Conservation (phyloP, 2,888 invertebrate genomes). For the Sicus ferrugineus region DNA sequence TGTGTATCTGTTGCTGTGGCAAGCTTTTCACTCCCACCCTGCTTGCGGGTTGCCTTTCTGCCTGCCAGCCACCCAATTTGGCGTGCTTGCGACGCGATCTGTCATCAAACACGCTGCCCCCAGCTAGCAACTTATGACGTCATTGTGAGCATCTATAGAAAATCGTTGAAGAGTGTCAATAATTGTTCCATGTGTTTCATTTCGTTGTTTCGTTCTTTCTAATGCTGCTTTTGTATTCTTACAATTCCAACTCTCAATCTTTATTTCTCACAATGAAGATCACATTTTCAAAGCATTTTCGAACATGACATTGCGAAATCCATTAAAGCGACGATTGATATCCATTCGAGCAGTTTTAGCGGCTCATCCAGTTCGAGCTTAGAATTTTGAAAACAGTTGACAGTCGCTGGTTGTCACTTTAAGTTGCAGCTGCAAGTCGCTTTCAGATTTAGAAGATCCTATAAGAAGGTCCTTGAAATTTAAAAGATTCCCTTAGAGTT, state of each 20-base stretch:
- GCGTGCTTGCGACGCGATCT: background rate
- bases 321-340: background rate
- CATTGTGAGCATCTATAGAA: conserved; percentile 1
- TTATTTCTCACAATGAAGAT: conserved; percentile 35
- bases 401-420: conserved; percentile 37
- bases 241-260: background rate
- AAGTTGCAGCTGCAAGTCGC: conserved; percentile 21
- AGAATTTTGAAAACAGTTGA: conserved; percentile 36
- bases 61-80: background rate
- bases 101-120: background rate
- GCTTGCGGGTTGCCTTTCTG: too few relatives aligned
- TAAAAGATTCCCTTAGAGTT: background rate
- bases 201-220: background rate
- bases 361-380: conserved; percentile 3
- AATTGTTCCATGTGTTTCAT: background rate
- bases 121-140: conserved; percentile 10
- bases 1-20: background rate
- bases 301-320: conserved; percentile 13
- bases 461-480: background rate
- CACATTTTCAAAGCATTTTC: conserved; percentile 24
- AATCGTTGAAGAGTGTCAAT: conserved; percentile 9
- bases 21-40: background rate
- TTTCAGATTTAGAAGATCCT: background rate
- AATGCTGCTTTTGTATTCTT: background rate
- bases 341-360: background rate